phyloP scores from a whole-genome alignment of 1,140 invertebrate species.

The Lamellibrachia luymesi region DNA sequence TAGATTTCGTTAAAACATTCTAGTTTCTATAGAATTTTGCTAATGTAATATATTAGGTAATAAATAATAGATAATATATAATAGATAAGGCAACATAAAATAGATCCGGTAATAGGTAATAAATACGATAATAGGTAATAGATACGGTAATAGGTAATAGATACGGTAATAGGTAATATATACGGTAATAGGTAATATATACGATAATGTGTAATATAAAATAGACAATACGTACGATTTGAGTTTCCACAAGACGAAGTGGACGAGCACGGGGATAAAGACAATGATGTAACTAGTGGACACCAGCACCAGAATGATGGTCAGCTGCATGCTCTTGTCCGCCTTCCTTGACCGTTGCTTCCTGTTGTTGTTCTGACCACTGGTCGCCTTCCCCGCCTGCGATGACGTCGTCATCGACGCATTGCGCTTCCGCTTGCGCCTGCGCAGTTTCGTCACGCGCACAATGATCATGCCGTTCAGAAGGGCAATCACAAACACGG shows the following conservation, averaged over 20 bases:
- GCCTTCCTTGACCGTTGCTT: background rate
- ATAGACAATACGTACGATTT: background rate
- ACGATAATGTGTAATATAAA: background rate
- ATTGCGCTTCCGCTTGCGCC: background rate
- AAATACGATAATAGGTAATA: no score
- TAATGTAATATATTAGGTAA: no score
- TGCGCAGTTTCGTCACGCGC: constrained; percentile 5
- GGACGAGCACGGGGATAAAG: constrained; percentile 23
- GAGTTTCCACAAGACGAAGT: constrained; percentile 16
- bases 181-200: no score
- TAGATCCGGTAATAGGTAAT: no score
- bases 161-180: no score
- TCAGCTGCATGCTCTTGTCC: constrained; percentile 20
- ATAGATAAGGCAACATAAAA: no score
- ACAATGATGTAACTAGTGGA: constrained; percentile 22
- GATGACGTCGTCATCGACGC: background rate
- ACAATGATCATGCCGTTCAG: constrained; percentile 27
- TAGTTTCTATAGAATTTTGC: no score
- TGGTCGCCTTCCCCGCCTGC: background rate
- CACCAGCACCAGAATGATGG: constrained; percentile 22
- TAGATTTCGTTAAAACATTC: no score
- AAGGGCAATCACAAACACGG: constrained; percentile 22
- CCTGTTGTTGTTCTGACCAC: background rate
- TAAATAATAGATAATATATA: no score
- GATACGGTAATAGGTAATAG: no score